These are phyloP conservation scores for Drosophila cardini DNA, from an alignment of 1,140 invertebrate genomes.

Conservation along the genomic window DNA sequence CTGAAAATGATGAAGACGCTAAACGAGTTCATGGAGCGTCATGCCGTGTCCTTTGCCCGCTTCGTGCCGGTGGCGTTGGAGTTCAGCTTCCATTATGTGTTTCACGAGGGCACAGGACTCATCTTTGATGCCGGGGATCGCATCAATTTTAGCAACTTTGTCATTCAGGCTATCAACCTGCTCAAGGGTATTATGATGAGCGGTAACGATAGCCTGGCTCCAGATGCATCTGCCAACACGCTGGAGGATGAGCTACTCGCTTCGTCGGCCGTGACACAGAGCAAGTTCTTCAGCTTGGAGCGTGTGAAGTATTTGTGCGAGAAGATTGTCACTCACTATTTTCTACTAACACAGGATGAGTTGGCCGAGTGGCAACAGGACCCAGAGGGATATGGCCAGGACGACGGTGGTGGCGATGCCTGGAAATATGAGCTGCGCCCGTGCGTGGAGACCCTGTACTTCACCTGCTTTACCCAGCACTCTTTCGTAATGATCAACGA, in stretches of 20 bases:
- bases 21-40: slow-evolving; percentile 90
- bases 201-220: slow-evolving; percentile 84
- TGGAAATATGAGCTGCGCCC: slow-evolving; percentile 96
- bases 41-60: slow-evolving; percentile 92
- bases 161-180: slow-evolving; percentile 89
- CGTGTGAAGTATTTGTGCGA: slow-evolving; percentile 91
- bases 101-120: slow-evolving; percentile 88
- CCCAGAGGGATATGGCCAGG: slow-evolving; percentile 94
- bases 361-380: slow-evolving; percentile 95
- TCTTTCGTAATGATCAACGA: slow-evolving; percentile 89
- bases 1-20: slow-evolving; percentile 92
- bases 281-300: slow-evolving; percentile 89
- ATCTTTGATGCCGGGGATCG: slow-evolving; percentile 91
- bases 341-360: slow-evolving; percentile 93
- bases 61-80: slow-evolving; percentile 92
- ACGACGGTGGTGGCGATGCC: slow-evolving; percentile 94
- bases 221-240: slow-evolving; percentile 15
- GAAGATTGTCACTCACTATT: slow-evolving; percentile 94
- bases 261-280: slow-evolving; percentile 82
- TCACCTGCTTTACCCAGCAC: slow-evolving; percentile 93
- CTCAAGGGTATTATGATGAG: slow-evolving; percentile 93
- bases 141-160: slow-evolving; percentile 74
- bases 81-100: slow-evolving; percentile 93
- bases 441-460: slow-evolving; percentile 94
- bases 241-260: slow-evolving; percentile 62